A percentile compares a stretch with the other conserved stretches of the same genome.
phyloP scores from a whole-genome alignment of 1,140 invertebrate genomes.

The Drosophila rhopaloa region DNA sequence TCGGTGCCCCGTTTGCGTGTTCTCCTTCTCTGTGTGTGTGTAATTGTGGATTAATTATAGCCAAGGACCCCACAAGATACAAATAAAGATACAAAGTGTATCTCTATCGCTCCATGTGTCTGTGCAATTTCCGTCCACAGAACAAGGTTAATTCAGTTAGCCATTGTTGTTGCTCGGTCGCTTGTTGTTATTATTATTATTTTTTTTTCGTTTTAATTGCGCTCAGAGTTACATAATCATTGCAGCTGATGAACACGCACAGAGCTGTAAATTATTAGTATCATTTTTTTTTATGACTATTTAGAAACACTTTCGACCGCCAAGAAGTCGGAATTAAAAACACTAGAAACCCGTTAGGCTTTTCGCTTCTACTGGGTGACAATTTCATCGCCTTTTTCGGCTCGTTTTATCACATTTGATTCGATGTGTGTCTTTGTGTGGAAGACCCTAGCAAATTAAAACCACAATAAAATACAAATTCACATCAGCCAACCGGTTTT shows the following conservation, averaged over 20 bases:
- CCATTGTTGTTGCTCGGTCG: slow-evolving; percentile 48
- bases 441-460: slow-evolving; percentile 20
- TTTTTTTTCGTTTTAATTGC: slow-evolving; percentile 60
- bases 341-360: slow-evolving; percentile 17
- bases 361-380: slow-evolving; percentile 32
- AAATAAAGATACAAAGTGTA: slow-evolving; percentile 79
- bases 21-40: slow-evolving; percentile 58
- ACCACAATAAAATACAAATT: slow-evolving; percentile 12
- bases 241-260: slow-evolving; percentile 64
- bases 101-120: slow-evolving; percentile 57
- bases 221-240: slow-evolving; percentile 72
- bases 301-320: slow-evolving; percentile 19
- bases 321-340: neutral
- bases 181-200: slow-evolving; percentile 24
- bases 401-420: slow-evolving; percentile 11
- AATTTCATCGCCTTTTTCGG: slow-evolving; percentile 6
- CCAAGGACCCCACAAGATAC: slow-evolving; percentile 77
- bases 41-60: slow-evolving; percentile 81
- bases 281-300: slow-evolving; percentile 7
- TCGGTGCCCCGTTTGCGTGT: slow-evolving; percentile 48
- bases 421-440: neutral
- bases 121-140: slow-evolving; percentile 74
- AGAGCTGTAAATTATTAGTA: slow-evolving; percentile 18
- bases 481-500: slow-evolving; percentile 13
- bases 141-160: slow-evolving; percentile 81